Percentiles rank a stretch among this genome's conserved stretches.
Conservation (phyloP, 2,797 vertebrate species). For the Pachyuromys duprasi region DNA sequence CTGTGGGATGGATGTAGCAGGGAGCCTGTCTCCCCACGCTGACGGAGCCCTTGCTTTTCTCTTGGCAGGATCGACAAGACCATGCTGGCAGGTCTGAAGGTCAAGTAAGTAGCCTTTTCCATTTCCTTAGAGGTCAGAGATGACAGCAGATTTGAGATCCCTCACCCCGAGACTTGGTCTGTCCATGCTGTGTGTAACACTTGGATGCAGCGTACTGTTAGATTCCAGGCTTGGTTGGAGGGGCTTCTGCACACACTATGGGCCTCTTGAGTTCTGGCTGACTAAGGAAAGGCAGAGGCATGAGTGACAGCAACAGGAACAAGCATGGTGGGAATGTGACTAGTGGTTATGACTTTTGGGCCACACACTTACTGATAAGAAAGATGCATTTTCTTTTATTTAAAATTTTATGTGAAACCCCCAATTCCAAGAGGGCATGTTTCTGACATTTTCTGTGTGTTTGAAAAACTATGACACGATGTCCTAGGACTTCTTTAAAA, state of each 20-base stretch:
- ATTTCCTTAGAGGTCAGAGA: constrained; percentile 53
- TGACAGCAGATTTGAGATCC: not conserved
- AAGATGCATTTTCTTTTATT: constrained; percentile 12
- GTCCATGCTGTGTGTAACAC: not conserved
- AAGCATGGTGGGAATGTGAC: not conserved
- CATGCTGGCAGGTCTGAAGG: constrained; percentile 93
- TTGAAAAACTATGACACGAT: not conserved
- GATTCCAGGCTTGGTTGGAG: not conserved
- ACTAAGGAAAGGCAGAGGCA: not conserved
- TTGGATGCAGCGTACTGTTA: not conserved
- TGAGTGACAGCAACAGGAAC: not conserved
- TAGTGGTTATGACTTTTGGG: not conserved
- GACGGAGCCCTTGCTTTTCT: constrained; percentile 71
- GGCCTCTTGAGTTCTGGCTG: not conserved
- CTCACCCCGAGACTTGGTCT: not conserved
- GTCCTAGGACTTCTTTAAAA: not conserved
- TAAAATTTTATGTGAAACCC: constrained; percentile 17
- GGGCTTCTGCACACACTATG: not conserved
- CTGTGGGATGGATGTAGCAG: not conserved
- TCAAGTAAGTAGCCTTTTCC: constrained; percentile 91
- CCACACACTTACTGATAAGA: not conserved
- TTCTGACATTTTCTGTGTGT: not conserved
- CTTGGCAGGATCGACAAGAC: constrained; percentile 96
- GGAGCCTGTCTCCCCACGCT: not conserved
- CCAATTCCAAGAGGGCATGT: not conserved